Evolutionary conservation across 2,797 vertebrate genomes (phyloP).

Genomic region (Scleropages formosus): DNA sequence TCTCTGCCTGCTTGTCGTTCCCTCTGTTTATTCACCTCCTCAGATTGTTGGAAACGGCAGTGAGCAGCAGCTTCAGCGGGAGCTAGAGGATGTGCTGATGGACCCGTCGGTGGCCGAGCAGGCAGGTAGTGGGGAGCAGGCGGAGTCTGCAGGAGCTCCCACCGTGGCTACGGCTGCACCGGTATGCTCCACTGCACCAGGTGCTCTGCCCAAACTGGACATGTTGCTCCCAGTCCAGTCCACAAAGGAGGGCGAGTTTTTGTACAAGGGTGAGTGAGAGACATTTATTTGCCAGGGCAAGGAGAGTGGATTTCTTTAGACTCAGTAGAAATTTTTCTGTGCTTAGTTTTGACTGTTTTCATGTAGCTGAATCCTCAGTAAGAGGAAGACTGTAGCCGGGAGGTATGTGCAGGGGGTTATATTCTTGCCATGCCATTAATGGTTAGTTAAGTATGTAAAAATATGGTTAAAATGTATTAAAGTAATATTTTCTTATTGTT

Average conservation of each 20-base stretch:
- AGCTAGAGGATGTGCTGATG: conserved; percentile 95
- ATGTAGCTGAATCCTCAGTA: background rate
- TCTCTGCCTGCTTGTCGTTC: conserved; percentile 32
- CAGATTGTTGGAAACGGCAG: conserved; percentile 99
- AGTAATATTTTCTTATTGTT: no score
- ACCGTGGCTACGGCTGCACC: conserved; percentile 67
- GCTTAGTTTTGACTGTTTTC: background rate
- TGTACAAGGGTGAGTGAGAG: conserved; percentile 61
- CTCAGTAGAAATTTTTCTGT: no score
- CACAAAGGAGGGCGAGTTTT: conserved; percentile 82
- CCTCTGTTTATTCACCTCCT: background rate
- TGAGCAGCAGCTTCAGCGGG: conserved; percentile 92
- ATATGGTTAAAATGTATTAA: no score
- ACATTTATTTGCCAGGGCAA: background rate
- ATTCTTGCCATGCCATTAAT: no score
- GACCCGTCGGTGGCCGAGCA: conserved; percentile 83
- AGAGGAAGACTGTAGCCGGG: no score
- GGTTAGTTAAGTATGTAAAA: no score
- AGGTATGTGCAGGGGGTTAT: no score
- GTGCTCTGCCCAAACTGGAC: conserved; percentile 77
- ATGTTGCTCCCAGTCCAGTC: conserved; percentile 88
- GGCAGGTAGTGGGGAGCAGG: conserved; percentile 60
- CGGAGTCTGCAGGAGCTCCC: conserved; percentile 61
- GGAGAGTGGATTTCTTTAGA: no score
- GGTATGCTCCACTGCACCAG: conserved; percentile 68